Percentiles rank a stretch among this genome's conserved stretches.
phyloP scores from a whole-genome alignment of 2,113 vertebrate species.

The Microcebus murinus region DNA sequence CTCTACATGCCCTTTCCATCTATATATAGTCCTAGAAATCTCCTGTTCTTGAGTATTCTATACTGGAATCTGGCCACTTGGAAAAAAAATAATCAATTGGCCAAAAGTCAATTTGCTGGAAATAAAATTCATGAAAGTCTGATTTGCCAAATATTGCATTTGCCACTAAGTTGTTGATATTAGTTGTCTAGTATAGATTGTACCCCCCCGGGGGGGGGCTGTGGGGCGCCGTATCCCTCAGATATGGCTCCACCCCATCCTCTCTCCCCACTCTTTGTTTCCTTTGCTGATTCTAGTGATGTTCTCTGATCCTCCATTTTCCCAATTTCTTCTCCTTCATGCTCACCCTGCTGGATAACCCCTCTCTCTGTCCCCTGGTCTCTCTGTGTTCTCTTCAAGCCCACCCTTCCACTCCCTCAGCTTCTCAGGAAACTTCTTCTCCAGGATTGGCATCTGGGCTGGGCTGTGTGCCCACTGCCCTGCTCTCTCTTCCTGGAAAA shows the following conservation, averaged over 20 bases:
- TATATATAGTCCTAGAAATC: background rate
- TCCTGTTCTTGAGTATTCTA: background rate
- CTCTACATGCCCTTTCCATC: background rate
- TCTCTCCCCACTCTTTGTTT: background rate
- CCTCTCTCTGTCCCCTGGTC: background rate
- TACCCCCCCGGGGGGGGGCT: background rate
- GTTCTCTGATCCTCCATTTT: background rate
- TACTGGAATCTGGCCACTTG: background rate
- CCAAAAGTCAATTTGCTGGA: background rate
- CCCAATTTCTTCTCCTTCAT: background rate
- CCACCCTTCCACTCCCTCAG: rapidly evolving
- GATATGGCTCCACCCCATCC: rapidly evolving
- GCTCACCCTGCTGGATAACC: background rate
- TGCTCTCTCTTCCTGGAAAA: background rate
- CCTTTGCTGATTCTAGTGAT: background rate
- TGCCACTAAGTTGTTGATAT: background rate
- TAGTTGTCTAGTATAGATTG: background rate
- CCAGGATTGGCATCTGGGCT: rapidly evolving
- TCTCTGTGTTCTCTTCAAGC: no score
- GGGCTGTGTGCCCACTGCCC: background rate
- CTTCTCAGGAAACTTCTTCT: background rate
- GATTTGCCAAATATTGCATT: background rate
- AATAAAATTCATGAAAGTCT: background rate
- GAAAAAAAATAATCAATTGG: background rate
- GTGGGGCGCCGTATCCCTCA: background rate